Percentiles rank a stretch among this genome's conserved stretches.
Evolutionary conservation across 2,113 vertebrate genomes (phyloP).

Genomic region (Chelonoidis abingdonii): DNA sequence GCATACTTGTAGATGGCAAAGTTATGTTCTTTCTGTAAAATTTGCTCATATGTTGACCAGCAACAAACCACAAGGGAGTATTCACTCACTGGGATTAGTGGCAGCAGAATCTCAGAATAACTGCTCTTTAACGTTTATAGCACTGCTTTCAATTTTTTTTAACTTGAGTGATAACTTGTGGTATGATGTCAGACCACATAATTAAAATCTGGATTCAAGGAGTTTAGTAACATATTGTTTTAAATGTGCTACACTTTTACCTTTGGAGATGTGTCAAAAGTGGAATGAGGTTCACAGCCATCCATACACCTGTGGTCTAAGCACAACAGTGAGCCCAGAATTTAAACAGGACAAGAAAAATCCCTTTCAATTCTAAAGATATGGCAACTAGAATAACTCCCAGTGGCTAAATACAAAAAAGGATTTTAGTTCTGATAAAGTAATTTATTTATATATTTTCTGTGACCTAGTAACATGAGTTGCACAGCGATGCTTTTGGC

Average conservation of each 20-base stretch:
- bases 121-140: not conserved
- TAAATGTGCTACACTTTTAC: not conserved
- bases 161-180: not conserved
- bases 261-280: not conserved
- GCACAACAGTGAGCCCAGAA: not conserved
- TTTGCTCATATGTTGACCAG: not conserved
- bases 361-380: not conserved
- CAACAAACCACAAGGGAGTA: slow-evolving; percentile 37
- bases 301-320: not conserved
- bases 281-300: not conserved
- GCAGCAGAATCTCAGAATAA: not conserved
- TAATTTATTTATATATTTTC: not conserved
- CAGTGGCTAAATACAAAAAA: not conserved
- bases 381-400: not conserved
- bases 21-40: not conserved
- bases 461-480: not conserved
- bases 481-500: not conserved
- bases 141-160: not conserved
- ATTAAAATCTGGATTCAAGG: not conserved
- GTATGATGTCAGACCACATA: not conserved
- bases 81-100: not conserved
- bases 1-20: not conserved
- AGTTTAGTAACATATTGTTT: not conserved
- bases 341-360: not conserved
- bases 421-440: not conserved